These are phyloP conservation scores for Salmo trutta DNA, from an alignment of 2,797 vertebrate species.

Conservation along the genomic window DNA sequence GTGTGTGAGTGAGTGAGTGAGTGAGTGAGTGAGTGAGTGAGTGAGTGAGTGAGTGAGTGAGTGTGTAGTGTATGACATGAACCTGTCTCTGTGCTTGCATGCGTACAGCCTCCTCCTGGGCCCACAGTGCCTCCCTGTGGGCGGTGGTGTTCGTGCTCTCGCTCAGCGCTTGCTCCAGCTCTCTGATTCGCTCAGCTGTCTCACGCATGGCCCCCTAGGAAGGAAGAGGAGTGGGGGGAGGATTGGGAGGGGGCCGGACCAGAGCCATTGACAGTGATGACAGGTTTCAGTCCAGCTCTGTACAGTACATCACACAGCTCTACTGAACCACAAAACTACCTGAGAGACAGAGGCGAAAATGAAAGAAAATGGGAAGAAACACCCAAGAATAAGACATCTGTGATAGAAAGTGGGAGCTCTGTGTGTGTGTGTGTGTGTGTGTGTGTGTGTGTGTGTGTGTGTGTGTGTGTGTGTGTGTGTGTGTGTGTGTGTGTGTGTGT, in stretches of 20 bases:
- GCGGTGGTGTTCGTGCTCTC: constrained; percentile 76
- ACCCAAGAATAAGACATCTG: constrained; percentile 8
- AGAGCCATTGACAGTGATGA: constrained; percentile 28
- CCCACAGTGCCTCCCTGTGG: constrained; percentile 75
- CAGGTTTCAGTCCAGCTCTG: background rate
- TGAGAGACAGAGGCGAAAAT: constrained; percentile 6
- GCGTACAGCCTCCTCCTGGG: constrained; percentile 71
- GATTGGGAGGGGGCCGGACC: constrained; percentile 11
- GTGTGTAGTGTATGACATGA: constrained; percentile 20
- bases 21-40: background rate
- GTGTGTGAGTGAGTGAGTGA: constrained; percentile 33
- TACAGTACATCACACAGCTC: background rate
- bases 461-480: constrained; percentile 13
- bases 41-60: constrained; percentile 7
- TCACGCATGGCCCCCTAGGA: constrained; percentile 71
- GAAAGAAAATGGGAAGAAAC: background rate
- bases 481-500: constrained; percentile 25
- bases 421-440: constrained; percentile 56
- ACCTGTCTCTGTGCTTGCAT: constrained; percentile 74
- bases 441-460: constrained; percentile 33
- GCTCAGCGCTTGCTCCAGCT: constrained; percentile 73
- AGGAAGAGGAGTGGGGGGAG: constrained; percentile 25
- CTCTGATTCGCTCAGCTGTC: constrained; percentile 69
- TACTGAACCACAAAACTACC: constrained; percentile 17
- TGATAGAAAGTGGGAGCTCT: constrained; percentile 8